Conservation (phyloP, 1,140 invertebrate species). For the Trissolcus basalis region DNA sequence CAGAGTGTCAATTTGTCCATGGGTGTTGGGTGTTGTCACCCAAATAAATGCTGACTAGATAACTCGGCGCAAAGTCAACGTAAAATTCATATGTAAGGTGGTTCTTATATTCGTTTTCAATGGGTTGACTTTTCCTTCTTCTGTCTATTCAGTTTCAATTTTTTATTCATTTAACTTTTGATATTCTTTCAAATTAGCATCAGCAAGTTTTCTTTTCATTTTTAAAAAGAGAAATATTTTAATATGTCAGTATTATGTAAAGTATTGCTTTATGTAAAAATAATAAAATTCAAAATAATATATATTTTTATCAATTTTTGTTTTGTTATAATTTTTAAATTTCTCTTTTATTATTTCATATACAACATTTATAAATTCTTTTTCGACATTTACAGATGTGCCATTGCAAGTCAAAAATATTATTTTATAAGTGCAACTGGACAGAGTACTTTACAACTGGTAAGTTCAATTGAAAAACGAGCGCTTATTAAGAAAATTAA, state of each 20-base stretch:
- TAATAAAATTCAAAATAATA: too few species aligned
- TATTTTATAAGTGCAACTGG: conserved; percentile 30
- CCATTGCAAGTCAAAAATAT: conserved; percentile 8
- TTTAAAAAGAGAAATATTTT: too few species aligned
- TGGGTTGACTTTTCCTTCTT: conserved; percentile 9
- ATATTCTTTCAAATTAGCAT: too few species aligned
- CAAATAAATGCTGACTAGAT: conserved; percentile 41
- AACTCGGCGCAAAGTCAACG: conserved; percentile 24
- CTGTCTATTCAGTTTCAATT: not conserved
- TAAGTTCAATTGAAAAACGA: conserved; percentile 44
- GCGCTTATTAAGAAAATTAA: conserved; percentile 40
- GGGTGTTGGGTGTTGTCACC: too few species aligned
- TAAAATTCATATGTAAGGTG: conserved; percentile 44
- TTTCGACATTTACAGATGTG: conserved; percentile 41
- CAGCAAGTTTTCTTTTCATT: not conserved
- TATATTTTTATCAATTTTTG: not conserved
- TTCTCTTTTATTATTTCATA: not conserved
- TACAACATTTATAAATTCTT: not conserved
- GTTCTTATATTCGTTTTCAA: conserved; percentile 34
- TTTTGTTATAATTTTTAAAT: not conserved
- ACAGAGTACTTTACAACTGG: conserved; percentile 40
- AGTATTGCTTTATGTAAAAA: too few species aligned
- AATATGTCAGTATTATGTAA: not conserved
- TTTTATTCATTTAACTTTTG: not conserved
- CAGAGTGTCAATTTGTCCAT: conserved; percentile 68